Evolutionary conservation across 2,797 vertebrate genomes (phyloP), one percentile per base, ranked within the genome.

Genomic region (Nyctibius grandis): DNA sequence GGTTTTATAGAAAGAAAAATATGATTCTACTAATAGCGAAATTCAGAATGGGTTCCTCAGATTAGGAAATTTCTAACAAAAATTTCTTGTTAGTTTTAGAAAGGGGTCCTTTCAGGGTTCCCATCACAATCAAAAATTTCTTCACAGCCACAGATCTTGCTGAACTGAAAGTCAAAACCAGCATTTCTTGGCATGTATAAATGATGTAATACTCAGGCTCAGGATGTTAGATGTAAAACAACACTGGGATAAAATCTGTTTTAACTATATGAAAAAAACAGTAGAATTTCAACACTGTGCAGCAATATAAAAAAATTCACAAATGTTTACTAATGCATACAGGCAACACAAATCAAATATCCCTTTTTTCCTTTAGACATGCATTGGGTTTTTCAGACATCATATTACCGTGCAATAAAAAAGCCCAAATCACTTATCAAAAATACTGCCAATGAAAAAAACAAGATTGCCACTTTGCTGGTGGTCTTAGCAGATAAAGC

Each of bases 401-500:
- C 64, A n/a, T 93, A 83, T 93, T 95, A 87, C 81, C 3, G 1
- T 77, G 56, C 64, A 80, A 83, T 93, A 91, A 94, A 93, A 80
- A 82, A 93, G 40, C 60, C 56, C 92, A 95, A 96, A 96, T 95
- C 47, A 53, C 94, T 94, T 83, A 92, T 88, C 89, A 93, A 89
- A 96, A 91, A 47, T 47, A 74, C 72, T 92, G 93, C 89, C 93
- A 94, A 80, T 85, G 91, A 74, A 87, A 95, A 94, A 91, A 92
- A 2, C 19, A 51, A 36, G 51, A 92, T 96, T 95, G 92, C 88
- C 84, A 87, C 94, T 95, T 96, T 92, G 93, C 78, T 94, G 95
- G 94, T 96, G 96, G 95, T 97, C 96, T 91, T 97, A 92, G 78
- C 67, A 96, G 93, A 91, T 96, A 96, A 94, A 92, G 81, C 73